Conservation (phyloP, 2,888 invertebrate species). For the Xylophagus ater region DNA sequence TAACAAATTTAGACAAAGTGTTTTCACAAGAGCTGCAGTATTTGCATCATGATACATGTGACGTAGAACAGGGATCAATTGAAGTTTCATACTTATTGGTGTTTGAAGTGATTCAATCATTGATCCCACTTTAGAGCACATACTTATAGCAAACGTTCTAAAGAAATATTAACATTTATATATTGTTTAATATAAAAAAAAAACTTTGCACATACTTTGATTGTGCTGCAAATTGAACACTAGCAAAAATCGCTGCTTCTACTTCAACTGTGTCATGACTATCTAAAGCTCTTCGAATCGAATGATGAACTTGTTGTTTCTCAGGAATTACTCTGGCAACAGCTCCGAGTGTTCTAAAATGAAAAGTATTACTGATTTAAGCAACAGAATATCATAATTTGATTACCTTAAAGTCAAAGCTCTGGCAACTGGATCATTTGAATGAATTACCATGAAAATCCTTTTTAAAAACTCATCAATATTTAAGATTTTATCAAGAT, state of each 20-base stretch:
- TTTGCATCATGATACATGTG: conserved; percentile 81
- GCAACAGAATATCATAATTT: not conserved
- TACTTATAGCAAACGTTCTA: conserved; percentile 88
- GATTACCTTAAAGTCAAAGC: conserved; percentile 59
- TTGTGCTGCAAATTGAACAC: conserved; percentile 86
- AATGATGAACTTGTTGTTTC: conserved; percentile 89
- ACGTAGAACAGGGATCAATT: conserved; percentile 79
- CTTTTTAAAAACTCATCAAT: conserved; percentile 87
- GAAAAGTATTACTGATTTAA: not conserved
- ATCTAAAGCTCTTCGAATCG: conserved; percentile 80
- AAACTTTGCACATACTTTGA: conserved; percentile 53
- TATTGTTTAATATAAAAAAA: not conserved
- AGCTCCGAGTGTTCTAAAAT: conserved; percentile 69
- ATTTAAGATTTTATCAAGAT: conserved; percentile 89
- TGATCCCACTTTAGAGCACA: conserved; percentile 89
- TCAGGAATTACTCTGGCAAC: conserved; percentile 90
- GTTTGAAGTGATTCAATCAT: conserved; percentile 92
- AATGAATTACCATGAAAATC: conserved; percentile 88
- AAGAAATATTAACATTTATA: conserved; percentile 23
- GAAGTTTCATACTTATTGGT: conserved; percentile 81
- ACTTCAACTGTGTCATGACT: conserved; percentile 94
- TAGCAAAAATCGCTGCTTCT: conserved; percentile 90
- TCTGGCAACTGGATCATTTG: conserved; percentile 92
- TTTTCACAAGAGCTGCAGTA: conserved; percentile 54
- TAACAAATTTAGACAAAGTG: conserved; percentile 59